Conservation (phyloP, 1,140 invertebrate species). For the Drosophila santomea region DNA sequence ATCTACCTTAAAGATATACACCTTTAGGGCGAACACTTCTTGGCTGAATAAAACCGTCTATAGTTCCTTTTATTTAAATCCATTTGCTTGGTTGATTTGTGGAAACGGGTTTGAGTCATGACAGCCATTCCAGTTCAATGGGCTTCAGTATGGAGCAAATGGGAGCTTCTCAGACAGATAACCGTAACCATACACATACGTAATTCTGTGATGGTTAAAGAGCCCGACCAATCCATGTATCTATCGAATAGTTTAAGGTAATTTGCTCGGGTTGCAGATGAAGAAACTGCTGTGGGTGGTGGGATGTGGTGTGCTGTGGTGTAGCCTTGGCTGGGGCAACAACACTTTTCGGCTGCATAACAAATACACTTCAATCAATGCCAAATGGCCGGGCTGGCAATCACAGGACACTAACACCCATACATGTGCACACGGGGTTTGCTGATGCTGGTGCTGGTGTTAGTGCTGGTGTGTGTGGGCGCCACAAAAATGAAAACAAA, state of each 20-base stretch:
- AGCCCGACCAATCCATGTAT: constrained; percentile 14
- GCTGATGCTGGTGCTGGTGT: neutral
- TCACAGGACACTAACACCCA: constrained; percentile 52
- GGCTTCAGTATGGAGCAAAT: neutral
- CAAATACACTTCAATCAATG: constrained; percentile 82
- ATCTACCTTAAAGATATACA: neutral
- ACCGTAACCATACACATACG: neutral
- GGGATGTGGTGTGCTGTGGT: too few relatives aligned
- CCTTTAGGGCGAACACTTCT: too few relatives aligned
- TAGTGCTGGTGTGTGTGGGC: constrained; percentile 48
- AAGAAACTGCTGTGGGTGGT: constrained; percentile 5
- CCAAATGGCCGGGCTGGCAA: constrained; percentile 74
- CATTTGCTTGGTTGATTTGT: constrained; percentile 1
- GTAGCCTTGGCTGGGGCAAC: constrained; percentile 21
- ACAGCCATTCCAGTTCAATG: constrained; percentile 8
- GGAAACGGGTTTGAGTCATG: constrained; percentile 1
- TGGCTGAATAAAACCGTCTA: neutral
- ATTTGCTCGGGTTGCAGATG: constrained; percentile 26
- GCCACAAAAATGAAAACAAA: constrained; percentile 83
- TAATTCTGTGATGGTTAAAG: constrained; percentile 17
- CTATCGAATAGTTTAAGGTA: constrained; percentile 29
- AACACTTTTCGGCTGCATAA: constrained; percentile 73
- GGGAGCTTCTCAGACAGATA: constrained; percentile 14
- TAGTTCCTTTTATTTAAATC: neutral
- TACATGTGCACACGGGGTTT: constrained; percentile 9